phyloP scores from a whole-genome alignment of 2,888 invertebrate species.

The Cephus pygmeus region DNA sequence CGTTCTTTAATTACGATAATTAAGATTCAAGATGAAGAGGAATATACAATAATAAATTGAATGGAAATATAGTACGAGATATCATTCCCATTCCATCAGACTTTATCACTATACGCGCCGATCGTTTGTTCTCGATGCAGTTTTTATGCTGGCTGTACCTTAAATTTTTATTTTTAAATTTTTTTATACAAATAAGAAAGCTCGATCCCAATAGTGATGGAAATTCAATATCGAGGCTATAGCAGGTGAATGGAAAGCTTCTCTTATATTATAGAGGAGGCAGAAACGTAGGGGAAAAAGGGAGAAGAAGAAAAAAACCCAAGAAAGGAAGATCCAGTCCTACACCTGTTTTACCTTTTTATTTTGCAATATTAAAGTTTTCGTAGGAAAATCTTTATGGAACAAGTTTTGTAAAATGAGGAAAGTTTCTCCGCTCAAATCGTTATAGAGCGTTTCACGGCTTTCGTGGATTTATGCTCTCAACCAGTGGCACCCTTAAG shows the following conservation, averaged over 20 bases:
- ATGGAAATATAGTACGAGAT: neutral
- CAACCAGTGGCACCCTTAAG: neutral
- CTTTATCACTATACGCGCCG: neutral
- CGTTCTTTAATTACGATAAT: neutral
- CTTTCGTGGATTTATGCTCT: neutral
- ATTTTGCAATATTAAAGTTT: conserved; percentile 58
- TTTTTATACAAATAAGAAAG: conserved; percentile 12
- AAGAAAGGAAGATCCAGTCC: conserved; percentile 19
- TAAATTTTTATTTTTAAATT: neutral
- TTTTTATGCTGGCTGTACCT: neutral
- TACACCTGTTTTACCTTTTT: conserved; percentile 43
- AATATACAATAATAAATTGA: neutral
- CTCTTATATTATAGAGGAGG: neutral
- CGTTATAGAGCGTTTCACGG: conserved; percentile 3
- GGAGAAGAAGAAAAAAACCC: neutral
- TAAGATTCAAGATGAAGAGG: neutral
- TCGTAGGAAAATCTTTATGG: conserved; percentile 51
- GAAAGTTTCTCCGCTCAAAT: neutral
- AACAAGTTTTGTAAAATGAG: conserved; percentile 47
- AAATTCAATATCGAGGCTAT: conserved; percentile 40
- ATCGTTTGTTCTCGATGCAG: neutral
- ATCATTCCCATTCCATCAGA: neutral
- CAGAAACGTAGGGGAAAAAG: conserved; percentile 12
- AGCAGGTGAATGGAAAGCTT: conserved; percentile 12
- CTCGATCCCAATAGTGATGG: conserved; percentile 16